Conservation (phyloP, 2,888 invertebrate genomes). For the Brenthis daphne region DNA sequence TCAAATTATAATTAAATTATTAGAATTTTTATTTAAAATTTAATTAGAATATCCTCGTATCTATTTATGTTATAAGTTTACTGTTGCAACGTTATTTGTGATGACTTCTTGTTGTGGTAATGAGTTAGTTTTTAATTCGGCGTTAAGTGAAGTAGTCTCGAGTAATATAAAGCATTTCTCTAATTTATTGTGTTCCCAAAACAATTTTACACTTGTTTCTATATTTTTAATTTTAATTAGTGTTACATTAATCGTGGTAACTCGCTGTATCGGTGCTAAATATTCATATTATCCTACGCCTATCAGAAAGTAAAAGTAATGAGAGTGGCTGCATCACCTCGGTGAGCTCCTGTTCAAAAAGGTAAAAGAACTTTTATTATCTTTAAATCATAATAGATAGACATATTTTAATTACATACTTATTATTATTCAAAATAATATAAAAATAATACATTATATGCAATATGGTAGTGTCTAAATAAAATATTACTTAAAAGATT, state of each 20-base stretch:
- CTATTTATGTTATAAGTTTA: slow-evolving; percentile 38
- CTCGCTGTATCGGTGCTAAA: slow-evolving; percentile 43
- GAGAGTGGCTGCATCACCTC: slow-evolving; percentile 48
- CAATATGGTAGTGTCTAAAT: too few relatives aligned
- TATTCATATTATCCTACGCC: slow-evolving; percentile 31
- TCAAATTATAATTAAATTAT: slow-evolving; percentile 56
- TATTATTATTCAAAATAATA: background rate
- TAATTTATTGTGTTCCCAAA: slow-evolving; percentile 58
- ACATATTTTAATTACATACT: background rate
- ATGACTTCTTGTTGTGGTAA: slow-evolving; percentile 79
- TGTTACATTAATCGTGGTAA: slow-evolving; percentile 47
- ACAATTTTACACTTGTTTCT: slow-evolving; percentile 53
- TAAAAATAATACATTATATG: background rate
- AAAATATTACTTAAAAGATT: too few relatives aligned
- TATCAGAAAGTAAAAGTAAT: slow-evolving; percentile 54
- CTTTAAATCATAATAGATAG: background rate
- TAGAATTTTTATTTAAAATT: slow-evolving; percentile 35
- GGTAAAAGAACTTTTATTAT: slow-evolving; percentile 48
- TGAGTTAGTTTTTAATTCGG: slow-evolving; percentile 70
- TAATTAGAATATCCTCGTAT: slow-evolving; percentile 39
- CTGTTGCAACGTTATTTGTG: slow-evolving; percentile 54
- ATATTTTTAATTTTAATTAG: slow-evolving; percentile 53
- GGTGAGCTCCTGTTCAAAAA: slow-evolving; percentile 46
- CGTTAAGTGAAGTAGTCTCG: slow-evolving; percentile 64
- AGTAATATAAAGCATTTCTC: slow-evolving; percentile 62